Percentiles rank a stretch among this genome's conserved stretches.
phyloP scores from a whole-genome alignment of 1,140 invertebrate species.

The Akabosia matsudoensis region DNA sequence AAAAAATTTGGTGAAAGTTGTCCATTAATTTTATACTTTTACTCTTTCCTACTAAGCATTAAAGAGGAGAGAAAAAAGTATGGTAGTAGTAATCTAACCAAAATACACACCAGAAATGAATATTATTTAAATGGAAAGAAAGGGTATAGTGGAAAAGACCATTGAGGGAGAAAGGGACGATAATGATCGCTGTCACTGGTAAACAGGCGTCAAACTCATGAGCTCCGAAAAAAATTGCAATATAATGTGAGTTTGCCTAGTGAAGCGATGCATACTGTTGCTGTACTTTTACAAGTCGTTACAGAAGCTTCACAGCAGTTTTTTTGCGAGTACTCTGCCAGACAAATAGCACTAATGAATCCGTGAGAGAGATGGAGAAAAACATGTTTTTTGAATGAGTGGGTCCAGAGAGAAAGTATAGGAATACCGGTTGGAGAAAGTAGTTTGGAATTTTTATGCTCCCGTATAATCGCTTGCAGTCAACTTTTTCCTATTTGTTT shows the following conservation, averaged over 20 bases:
- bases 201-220: conserved; percentile 11
- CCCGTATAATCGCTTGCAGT: not conserved
- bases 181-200: not conserved
- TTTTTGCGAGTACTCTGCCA: not conserved
- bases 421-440: not conserved
- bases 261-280: not conserved
- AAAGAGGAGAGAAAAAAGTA: not conserved
- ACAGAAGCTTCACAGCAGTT: not conserved
- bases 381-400: not conserved
- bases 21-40: not conserved
- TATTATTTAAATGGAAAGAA: not conserved
- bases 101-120: not conserved
- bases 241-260: not conserved
- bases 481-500: not conserved
- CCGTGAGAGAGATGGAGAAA: not conserved
- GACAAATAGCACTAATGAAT: not conserved
- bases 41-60: not conserved
- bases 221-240: not conserved
- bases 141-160: not conserved
- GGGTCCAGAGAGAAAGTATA: not conserved
- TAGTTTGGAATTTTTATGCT: not conserved
- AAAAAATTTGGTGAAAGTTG: too few species aligned
- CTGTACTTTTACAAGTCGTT: not conserved
- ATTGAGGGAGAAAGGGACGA: not conserved
- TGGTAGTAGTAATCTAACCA: not conserved